phyloP scores from a whole-genome alignment of 2,888 invertebrate genomes.

The Megamerina dolium region DNA sequence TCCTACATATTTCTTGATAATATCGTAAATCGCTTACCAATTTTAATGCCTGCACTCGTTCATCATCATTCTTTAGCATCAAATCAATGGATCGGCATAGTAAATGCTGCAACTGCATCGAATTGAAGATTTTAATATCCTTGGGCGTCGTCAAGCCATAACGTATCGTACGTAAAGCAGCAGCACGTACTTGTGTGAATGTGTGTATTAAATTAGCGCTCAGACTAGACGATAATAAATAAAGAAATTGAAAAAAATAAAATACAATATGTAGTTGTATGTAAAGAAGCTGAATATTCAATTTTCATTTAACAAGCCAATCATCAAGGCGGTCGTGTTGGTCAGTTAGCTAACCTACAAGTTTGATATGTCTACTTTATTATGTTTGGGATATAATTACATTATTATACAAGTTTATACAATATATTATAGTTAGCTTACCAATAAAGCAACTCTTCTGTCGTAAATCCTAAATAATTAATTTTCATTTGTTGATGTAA shows the following conservation, averaged over 20 bases:
- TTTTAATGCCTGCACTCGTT: slow-evolving; percentile 85
- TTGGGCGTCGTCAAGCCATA: slow-evolving; percentile 73
- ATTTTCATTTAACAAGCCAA: not conserved
- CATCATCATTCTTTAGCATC: slow-evolving; percentile 83
- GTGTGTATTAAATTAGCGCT: slow-evolving; percentile 79
- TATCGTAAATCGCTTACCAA: slow-evolving; percentile 53
- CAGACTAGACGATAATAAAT: slow-evolving; percentile 62
- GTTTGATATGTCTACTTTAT: no score
- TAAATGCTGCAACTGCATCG: slow-evolving; percentile 76
- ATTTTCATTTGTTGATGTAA: slow-evolving; percentile 17
- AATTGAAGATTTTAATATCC: slow-evolving; percentile 73
- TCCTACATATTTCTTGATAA: no score
- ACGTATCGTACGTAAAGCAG: slow-evolving; percentile 78
- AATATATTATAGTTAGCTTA: slow-evolving; percentile 49
- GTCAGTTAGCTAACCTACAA: no score
- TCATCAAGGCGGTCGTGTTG: no score
- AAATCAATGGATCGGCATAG: slow-evolving; percentile 83
- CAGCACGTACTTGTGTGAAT: slow-evolving; percentile 83
- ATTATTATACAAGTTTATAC: not conserved
- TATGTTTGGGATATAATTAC: not conserved
- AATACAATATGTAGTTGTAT: no score
- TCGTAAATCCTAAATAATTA: slow-evolving; percentile 59
- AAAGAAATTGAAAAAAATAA: not conserved
- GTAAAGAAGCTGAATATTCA: not conserved
- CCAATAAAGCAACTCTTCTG: slow-evolving; percentile 79